phyloP scores from a whole-genome alignment of 2,113 vertebrate species.

The Natator depressus region DNA sequence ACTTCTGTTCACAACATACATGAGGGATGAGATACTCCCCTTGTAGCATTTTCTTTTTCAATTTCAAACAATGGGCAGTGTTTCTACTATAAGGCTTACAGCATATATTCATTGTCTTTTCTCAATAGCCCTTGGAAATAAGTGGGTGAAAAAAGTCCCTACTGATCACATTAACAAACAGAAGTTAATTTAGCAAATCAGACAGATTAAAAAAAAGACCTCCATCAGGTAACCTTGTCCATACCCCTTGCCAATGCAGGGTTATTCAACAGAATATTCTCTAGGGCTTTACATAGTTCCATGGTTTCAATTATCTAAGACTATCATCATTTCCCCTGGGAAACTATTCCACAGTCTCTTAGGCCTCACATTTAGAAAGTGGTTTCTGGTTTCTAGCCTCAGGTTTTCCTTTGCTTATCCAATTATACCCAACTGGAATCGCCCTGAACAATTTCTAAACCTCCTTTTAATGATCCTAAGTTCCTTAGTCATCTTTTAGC shows the following conservation, averaged over 20 bases:
- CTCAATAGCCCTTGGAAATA: not conserved
- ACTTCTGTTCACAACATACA: not conserved
- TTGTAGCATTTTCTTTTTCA: not conserved
- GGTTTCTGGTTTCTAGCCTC: not conserved
- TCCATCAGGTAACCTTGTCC: not conserved
- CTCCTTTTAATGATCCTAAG: not conserved
- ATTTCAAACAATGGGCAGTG: not conserved
- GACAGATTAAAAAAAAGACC: not conserved
- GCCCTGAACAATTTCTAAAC: not conserved
- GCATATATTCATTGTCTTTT: not conserved
- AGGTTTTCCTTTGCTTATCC: slow-evolving; percentile 4
- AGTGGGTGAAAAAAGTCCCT: too few species aligned
- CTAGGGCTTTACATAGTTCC: not conserved
- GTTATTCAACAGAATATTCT: not conserved
- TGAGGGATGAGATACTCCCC: not conserved
- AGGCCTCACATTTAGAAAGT: not conserved
- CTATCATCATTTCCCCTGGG: not conserved
- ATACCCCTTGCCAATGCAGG: not conserved
- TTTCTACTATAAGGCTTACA: not conserved
- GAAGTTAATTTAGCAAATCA: not conserved
- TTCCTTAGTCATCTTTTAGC: not conserved
- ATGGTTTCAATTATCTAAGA: too few species aligned
- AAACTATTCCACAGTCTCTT: not conserved
- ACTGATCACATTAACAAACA: not conserved
- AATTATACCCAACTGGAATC: not conserved